Base-by-base conservation (phyloP, 2,888 invertebrate genomes). In the Calameuta filiformis region DNA sequence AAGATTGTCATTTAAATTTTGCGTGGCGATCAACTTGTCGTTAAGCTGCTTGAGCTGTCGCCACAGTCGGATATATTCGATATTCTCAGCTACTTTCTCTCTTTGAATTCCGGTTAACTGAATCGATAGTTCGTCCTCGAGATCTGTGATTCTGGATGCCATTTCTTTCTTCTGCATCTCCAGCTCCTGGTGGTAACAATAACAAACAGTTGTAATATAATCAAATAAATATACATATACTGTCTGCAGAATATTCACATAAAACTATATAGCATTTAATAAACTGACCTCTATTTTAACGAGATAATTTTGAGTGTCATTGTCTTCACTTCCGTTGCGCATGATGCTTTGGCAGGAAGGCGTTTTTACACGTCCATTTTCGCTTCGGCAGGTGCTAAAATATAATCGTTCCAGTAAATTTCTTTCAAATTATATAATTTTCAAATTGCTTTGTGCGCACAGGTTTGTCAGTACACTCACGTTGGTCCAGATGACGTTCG, bases 61-160 rank as follows among this genome's bases (percentile, higher is more conserved):
- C 89, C 89, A 90, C 73, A 90, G 81, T 56, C 87, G 86, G 79
- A 91, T 91, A 75, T 89, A 88, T 76, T 90, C 91, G n/a, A 91
- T 87, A 79, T 91, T 91, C 76, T 91, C 91, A 0, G 88, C 87
- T 1, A 87, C 86, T 78, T 90, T 91, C 79, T 88, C 88, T 35
- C 88, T 86, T 31, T 88, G 89, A 78, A 81, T 88, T n/a, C 80
- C 87, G 0, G 83, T 77, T 12, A 82, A 77, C 69, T 81, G 83
- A 34, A 76, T 79, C 12, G 85, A 83, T n/a, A 91, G 76, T 75
- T 89, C 86, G 40, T 82, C 82, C 78, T 91, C 90, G 69, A 91
- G 77, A 30, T 90, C 85, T 4, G 77, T 71, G 73, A 91, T 89
- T 75, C 85, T 85, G 35, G 78, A 77, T 4, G 77, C 56, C 86